Percentiles rank a stretch among this genome's conserved stretches.
Conservation (phyloP, 2,888 invertebrate genomes). For the Amorpha juglandis region DNA sequence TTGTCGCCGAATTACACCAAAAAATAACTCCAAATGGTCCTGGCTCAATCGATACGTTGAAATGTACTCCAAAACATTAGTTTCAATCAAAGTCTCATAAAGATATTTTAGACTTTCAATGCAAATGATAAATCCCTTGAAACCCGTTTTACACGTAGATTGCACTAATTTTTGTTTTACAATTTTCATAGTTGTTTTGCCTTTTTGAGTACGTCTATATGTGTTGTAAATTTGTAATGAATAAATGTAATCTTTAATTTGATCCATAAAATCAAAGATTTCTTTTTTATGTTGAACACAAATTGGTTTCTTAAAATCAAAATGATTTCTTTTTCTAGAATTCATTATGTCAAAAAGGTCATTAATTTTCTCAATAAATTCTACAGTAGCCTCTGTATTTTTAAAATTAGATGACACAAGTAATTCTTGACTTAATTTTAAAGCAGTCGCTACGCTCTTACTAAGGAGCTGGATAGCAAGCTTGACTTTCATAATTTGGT, state of each 20-base stretch:
- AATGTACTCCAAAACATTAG: neutral
- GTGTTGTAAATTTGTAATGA: slow-evolving; percentile 27
- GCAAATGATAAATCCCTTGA: neutral
- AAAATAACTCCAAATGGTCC: slow-evolving; percentile 35
- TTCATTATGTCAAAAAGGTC: slow-evolving; percentile 29
- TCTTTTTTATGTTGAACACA: neutral
- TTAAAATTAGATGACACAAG: slow-evolving; percentile 21
- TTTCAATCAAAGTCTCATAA: neutral
- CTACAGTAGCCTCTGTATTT: slow-evolving; percentile 28
- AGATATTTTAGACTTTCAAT: slow-evolving; percentile 3
- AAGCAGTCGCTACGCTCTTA: slow-evolving; percentile 35
- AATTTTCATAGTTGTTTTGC: slow-evolving; percentile 12
- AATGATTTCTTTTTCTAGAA: neutral
- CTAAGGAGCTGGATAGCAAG: slow-evolving; percentile 38
- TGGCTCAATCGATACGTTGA: slow-evolving; percentile 31
- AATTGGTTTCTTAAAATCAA: neutral
- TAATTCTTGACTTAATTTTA: slow-evolving; percentile 30
- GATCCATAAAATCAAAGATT: neutral
- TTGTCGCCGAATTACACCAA: slow-evolving; percentile 29
- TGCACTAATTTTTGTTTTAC: slow-evolving; percentile 26
- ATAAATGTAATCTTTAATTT: slow-evolving; percentile 19
- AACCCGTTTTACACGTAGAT: neutral
- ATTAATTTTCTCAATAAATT: slow-evolving; percentile 32
- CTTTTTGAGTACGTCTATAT: slow-evolving; percentile 18
- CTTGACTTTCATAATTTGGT: slow-evolving; percentile 37